Base-by-base conservation (phyloP, 2,888 invertebrate species). In the Ctenicera cuprea region DNA sequence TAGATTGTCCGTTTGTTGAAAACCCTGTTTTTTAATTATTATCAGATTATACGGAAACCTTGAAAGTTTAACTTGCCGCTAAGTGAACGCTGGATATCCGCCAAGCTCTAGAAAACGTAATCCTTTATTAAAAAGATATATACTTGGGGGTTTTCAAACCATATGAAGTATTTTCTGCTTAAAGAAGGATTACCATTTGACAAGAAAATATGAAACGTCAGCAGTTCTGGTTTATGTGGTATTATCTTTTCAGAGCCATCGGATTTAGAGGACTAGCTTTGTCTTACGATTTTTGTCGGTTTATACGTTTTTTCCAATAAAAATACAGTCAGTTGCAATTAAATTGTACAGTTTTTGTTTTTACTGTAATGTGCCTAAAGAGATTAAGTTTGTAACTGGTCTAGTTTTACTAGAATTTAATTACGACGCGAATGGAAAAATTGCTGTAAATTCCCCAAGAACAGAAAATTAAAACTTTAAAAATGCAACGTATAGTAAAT, bases 61-160 rank as follows among this genome's bases (percentile, higher is more conserved):
- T 45, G 45, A 45, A 45, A 45, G 33, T 9, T 5, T 33, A 33
- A 33, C 9, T 5, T 33, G 33, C 2, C 26, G 26, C 41, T n/a
- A 45, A 1, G 9, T 18, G 7, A 18, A 45, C n/a, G 45, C 1
- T 18, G 4, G 45, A 45, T 45, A 45, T 45, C 18, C 16, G 45
- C 9, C 16, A 45, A 45, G 45, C 18, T 18, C 16, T 1, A 45
- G 18, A 45, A 18, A 14, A 16, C 7, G 16, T 45, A 45, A 45
- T 45, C 45, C 18, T 4, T 45, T 3, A 45, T 45, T 45, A 45
- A 45, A 45, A 18, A 45, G 16, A 45, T 8, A 45, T 45, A 33
- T 33, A 33, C 33, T 18, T 45, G 45, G 18, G 0, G 41, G 26
- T 3, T 33, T 33, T 18, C 45, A 45, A 18, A 5, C 18, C 5